Percentiles rank a stretch among this genome's conserved stretches.
Conservation (phyloP, 1,140 invertebrate genomes). For the Ceratitis capitata region DNA sequence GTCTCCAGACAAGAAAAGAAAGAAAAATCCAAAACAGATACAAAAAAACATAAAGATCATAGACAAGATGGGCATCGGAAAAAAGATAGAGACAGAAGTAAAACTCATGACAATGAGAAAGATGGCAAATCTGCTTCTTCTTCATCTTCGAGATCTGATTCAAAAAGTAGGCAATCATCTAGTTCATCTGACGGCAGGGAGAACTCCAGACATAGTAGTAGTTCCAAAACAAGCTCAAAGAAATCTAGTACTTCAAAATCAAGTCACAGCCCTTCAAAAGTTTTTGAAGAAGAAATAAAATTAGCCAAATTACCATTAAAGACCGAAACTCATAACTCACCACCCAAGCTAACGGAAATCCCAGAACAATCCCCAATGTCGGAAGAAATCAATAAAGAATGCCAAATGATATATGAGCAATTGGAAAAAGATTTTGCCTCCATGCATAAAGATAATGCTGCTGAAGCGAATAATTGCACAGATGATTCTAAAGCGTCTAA, state of each 20-base stretch:
- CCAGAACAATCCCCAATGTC: not conserved
- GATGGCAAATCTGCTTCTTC: not conserved
- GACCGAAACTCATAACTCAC: not conserved
- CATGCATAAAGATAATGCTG: slow-evolving; percentile 48
- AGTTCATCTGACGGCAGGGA: not conserved
- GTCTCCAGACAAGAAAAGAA: not conserved
- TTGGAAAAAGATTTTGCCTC: slow-evolving; percentile 63
- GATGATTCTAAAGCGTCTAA: slow-evolving; percentile 45
- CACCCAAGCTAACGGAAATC: not conserved
- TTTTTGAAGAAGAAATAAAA: not conserved
- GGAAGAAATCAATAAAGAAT: slow-evolving; percentile 68
- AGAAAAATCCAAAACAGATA: not conserved
- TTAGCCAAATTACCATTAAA: not conserved
- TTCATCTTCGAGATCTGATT: slow-evolving; percentile 39
- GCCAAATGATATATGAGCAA: slow-evolving; percentile 77
- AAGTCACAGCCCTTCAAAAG: not conserved
- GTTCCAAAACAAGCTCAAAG: not conserved
- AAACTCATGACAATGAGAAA: slow-evolving; percentile 2
- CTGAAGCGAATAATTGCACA: not conserved
- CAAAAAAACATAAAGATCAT: not conserved
- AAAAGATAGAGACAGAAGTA: slow-evolving; percentile 52
- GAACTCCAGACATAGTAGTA: not conserved
- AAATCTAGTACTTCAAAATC: slow-evolving; percentile 24
- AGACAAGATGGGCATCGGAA: not conserved
- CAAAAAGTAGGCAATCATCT: slow-evolving; percentile 22